phyloP scores from a whole-genome alignment of 2,797 vertebrate genomes.

The Psittacula echo region DNA sequence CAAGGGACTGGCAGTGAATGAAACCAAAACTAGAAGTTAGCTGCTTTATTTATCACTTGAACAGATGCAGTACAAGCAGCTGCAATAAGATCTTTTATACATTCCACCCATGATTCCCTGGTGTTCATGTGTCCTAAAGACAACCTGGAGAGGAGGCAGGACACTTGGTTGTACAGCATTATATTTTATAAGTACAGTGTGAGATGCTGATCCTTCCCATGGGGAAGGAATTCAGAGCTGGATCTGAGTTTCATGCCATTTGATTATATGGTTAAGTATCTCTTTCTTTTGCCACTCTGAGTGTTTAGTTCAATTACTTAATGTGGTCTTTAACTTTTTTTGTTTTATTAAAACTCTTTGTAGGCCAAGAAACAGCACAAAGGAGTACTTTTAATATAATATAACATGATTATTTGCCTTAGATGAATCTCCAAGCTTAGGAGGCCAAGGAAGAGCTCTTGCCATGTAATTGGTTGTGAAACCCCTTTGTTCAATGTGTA shows the following conservation, averaged over 20 bases:
- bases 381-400: background rate
- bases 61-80: conserved; percentile 71
- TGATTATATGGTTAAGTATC: background rate
- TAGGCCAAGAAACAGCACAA: background rate
- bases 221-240: background rate
- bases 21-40: conserved; percentile 60
- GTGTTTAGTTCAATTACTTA: background rate
- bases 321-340: background rate
- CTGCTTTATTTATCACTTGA: conserved; percentile 72
- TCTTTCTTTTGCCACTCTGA: background rate
- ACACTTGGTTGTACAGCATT: conserved; percentile 21
- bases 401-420: background rate
- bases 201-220: conserved; percentile 4
- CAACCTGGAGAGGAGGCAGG: conserved; percentile 56
- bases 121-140: conserved; percentile 60
- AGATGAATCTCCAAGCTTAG: background rate
- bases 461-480: background rate
- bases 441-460: background rate
- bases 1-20: conserved; percentile 46
- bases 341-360: background rate
- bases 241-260: background rate
- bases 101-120: conserved; percentile 45
- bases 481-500: background rate
- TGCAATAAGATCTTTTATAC: conserved; percentile 58
- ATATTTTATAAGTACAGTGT: conserved; percentile 35